Percentiles rank a stretch among this genome's conserved stretches.
Conservation (phyloP, 2,888 invertebrate genomes). For the Azorinus chamasolen region DNA sequence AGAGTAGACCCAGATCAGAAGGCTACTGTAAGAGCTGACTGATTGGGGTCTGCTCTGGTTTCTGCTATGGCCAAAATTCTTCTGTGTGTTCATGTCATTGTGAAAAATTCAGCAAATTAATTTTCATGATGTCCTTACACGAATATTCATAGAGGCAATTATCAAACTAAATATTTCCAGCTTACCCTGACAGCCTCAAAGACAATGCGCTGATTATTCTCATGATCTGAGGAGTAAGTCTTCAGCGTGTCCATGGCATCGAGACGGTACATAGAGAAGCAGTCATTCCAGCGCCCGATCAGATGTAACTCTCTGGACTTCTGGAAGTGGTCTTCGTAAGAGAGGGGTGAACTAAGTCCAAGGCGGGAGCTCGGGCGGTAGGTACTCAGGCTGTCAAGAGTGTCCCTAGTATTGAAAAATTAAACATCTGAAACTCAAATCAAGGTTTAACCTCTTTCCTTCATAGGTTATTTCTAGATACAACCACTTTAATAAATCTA, state of each 20-base stretch:
- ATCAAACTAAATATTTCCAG: too few species aligned
- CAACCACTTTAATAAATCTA: too few species aligned
- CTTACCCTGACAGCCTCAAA: slow-evolving; percentile 83
- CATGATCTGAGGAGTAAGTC: slow-evolving; percentile 84
- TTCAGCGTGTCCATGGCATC: slow-evolving; percentile 86
- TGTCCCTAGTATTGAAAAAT: slow-evolving; percentile 48
- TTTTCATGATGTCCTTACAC: too few species aligned
- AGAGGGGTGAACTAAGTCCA: slow-evolving; percentile 78
- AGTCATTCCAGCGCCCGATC: slow-evolving; percentile 85
- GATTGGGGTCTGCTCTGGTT: too few species aligned
- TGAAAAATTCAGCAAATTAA: too few species aligned
- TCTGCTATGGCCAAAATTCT: neutral
- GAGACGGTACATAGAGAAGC: slow-evolving; percentile 84
- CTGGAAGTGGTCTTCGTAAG: slow-evolving; percentile 84
- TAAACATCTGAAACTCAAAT: neutral
- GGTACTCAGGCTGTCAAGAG: slow-evolving; percentile 65
- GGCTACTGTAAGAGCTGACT: too few species aligned
- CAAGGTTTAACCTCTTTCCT: too few species aligned
- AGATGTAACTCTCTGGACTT: slow-evolving; percentile 84
- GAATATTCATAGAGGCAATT: too few species aligned
- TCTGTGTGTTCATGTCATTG: too few species aligned
- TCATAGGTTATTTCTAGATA: too few species aligned
- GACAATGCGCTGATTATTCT: slow-evolving; percentile 85
- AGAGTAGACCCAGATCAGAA: too few species aligned
- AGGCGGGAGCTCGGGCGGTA: slow-evolving; percentile 69